phyloP scores from a whole-genome alignment of 2,797 vertebrate species.

The Cynopterus sphinx region DNA sequence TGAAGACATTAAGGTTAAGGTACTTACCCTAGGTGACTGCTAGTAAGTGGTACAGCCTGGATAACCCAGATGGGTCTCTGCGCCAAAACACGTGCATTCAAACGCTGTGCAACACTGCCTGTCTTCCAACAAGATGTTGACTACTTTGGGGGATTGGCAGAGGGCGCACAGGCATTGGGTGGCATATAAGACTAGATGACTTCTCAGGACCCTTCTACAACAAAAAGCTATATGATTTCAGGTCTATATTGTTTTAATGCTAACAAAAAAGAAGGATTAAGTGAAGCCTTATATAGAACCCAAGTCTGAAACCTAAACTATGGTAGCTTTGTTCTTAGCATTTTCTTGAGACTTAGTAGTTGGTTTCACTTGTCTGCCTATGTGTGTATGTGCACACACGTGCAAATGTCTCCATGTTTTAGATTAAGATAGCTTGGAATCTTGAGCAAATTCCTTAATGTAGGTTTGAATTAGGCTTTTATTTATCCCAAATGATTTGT shows the following conservation, averaged over 20 bases:
- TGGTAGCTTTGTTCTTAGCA: background rate
- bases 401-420: background rate
- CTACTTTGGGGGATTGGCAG: background rate
- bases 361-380: background rate
- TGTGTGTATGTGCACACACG: background rate
- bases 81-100: background rate
- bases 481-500: conserved; percentile 14
- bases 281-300: background rate
- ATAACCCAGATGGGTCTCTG: background rate
- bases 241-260: background rate
- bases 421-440: background rate
- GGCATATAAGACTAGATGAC: background rate
- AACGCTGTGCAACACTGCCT: background rate
- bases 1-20: background rate
- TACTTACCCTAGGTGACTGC: background rate
- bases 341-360: background rate
- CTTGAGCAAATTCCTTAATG: background rate
- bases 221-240: background rate
- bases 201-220: background rate
- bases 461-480: background rate
- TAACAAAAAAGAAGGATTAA: background rate
- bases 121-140: background rate
- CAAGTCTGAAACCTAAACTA: background rate
- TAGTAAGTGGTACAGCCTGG: background rate
- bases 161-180: background rate